These are phyloP conservation scores for Galeopterus variegatus DNA, from an alignment of 2,113 vertebrate species.

Conservation along the genomic window DNA sequence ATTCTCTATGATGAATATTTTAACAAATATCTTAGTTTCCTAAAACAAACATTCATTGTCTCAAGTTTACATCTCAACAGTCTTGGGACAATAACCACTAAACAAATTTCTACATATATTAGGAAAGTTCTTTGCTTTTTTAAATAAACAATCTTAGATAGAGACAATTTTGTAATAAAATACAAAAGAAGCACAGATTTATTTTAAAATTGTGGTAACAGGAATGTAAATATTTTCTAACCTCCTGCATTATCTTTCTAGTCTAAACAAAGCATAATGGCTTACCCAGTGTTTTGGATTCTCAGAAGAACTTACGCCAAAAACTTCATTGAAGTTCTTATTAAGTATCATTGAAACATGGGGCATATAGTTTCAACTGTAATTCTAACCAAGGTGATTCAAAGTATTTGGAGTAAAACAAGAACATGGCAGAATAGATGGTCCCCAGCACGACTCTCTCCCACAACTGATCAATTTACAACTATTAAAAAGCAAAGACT, in stretches of 20 bases:
- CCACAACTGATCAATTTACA: too few relatives aligned
- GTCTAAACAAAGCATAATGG: conserved; percentile 39
- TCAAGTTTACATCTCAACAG: neutral
- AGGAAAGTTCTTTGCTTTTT: conserved; percentile 53
- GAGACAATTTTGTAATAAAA: conserved; percentile 52
- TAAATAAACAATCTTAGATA: conserved; percentile 14
- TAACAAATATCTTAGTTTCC: conserved; percentile 6
- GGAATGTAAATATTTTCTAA: conserved; percentile 60
- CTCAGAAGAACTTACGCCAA: neutral
- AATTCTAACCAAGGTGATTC: conserved; percentile 41
- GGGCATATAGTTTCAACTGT: neutral
- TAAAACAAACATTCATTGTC: conserved; percentile 59
- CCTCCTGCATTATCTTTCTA: conserved; percentile 7
- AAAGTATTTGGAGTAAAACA: neutral
- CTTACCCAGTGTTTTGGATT: neutral
- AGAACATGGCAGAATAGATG: too few relatives aligned
- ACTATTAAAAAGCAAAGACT: too few relatives aligned
- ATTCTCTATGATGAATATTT: conserved; percentile 46
- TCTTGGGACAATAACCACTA: conserved; percentile 39
- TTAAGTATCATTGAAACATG: neutral
- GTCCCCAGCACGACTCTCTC: too few relatives aligned
- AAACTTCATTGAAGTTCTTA: neutral
- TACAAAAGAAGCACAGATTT: conserved; percentile 47
- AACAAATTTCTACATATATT: neutral
- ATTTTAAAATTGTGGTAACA: conserved; percentile 27